Percentiles rank a stretch among this genome's conserved stretches.
Conservation (phyloP, 2,888 invertebrate genomes). For the Orthonevra nobilis region DNA sequence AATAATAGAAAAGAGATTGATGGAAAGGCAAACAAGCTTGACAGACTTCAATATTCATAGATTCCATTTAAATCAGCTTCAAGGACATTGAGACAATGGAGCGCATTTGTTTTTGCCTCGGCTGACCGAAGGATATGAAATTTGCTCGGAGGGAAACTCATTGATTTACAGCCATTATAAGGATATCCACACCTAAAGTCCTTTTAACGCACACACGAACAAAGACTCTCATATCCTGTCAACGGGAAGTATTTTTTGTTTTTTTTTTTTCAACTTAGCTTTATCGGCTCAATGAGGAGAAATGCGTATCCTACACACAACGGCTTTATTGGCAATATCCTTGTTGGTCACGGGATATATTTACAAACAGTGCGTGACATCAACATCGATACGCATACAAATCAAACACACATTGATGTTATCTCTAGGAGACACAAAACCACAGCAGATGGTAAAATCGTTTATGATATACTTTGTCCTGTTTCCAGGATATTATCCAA, state of each 20-base stretch:
- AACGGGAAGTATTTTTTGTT: not conserved
- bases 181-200: too few species aligned
- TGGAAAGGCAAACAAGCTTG: conserved; percentile 11
- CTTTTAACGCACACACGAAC: too few species aligned
- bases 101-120: too few species aligned
- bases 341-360: not conserved
- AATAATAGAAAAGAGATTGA: too few species aligned
- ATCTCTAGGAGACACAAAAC: not conserved
- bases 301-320: not conserved
- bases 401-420: not conserved
- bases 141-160: conserved; percentile 5
- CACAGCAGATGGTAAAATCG: conserved; percentile 8
- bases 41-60: not conserved
- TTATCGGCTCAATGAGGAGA: too few species aligned
- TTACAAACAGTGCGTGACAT: not conserved
- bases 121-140: conserved; percentile 5
- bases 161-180: conserved; percentile 28
- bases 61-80: too few species aligned
- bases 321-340: not conserved
- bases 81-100: too few species aligned
- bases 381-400: not conserved
- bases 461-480: conserved; percentile 37
- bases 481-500: conserved; percentile 27
- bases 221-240: too few species aligned
- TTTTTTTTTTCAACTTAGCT: too few species aligned